phyloP scores from a whole-genome alignment of 2,113 vertebrate species.

The Cyanocitta stelleri region DNA sequence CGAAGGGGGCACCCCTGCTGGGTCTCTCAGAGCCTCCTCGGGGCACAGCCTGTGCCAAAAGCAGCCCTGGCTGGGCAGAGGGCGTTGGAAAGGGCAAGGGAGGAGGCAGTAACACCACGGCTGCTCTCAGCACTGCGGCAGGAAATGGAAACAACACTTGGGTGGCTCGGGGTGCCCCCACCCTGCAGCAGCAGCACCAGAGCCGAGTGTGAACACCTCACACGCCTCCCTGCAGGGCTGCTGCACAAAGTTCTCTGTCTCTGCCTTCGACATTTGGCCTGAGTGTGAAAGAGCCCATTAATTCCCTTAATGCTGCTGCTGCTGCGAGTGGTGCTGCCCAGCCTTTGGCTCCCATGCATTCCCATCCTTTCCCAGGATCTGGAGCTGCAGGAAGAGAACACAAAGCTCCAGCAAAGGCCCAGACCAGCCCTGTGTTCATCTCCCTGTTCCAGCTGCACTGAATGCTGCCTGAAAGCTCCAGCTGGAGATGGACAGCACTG shows the following conservation, averaged over 20 bases:
- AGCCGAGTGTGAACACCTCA: neutral
- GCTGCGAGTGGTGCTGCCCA: neutral
- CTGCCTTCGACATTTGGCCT: neutral
- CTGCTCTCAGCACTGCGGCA: neutral
- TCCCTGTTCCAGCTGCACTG: neutral
- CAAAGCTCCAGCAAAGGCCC: neutral
- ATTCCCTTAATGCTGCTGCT: neutral
- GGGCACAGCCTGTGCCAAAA: neutral
- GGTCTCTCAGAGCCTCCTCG: neutral
- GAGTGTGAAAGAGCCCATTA: neutral
- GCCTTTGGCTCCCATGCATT: neutral
- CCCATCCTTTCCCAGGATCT: neutral
- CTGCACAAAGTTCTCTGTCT: neutral
- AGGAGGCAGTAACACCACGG: neutral
- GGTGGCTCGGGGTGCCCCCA: neutral
- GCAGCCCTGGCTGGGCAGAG: neutral
- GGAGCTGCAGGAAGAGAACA: neutral
- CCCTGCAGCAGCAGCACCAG: neutral
- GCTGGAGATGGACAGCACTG: neutral
- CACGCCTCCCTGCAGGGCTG: neutral
- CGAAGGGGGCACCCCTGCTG: neutral
- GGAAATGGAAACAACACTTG: neutral
- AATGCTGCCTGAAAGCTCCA: neutral
- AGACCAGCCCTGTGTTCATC: neutral
- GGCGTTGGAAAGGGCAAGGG: neutral